Conservation (phyloP, 2,888 invertebrate species). For the Esperia sulphurella region DNA sequence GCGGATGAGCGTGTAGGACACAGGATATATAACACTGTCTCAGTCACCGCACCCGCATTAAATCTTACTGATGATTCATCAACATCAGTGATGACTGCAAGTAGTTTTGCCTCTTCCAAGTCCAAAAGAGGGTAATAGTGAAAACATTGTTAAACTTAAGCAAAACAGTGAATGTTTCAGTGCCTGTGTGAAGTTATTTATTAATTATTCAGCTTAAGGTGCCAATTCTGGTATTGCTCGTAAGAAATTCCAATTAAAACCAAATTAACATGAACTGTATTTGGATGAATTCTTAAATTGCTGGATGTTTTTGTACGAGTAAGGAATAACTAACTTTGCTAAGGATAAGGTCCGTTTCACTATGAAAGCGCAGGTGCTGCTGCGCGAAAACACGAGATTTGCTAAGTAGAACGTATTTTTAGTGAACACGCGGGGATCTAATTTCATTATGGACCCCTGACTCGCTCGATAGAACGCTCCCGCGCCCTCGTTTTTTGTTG, state of each 20-base stretch:
- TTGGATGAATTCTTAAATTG: slow-evolving; percentile 3
- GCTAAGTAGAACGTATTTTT: too few relatives aligned
- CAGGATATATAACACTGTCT: too few relatives aligned
- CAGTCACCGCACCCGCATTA: too few relatives aligned
- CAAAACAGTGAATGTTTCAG: slow-evolving; percentile 24
- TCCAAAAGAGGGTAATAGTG: neutral
- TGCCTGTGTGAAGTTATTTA: slow-evolving; percentile 19
- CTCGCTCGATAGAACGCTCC: too few relatives aligned
- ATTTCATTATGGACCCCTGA: too few relatives aligned
- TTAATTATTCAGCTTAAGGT: slow-evolving; percentile 35
- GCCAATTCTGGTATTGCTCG: slow-evolving; percentile 40
- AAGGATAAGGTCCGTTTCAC: neutral
- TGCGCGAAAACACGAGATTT: too few relatives aligned
- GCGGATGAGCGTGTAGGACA: too few relatives aligned
- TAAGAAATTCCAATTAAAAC: slow-evolving; percentile 21
- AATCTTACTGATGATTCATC: too few relatives aligned
- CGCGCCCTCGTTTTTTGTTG: too few relatives aligned
- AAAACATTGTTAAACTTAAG: neutral
- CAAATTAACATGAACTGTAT: neutral
- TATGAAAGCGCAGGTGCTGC: too few relatives aligned
- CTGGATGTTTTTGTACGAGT: slow-evolving; percentile 13
- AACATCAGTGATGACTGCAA: too few relatives aligned
- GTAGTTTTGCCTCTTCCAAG: slow-evolving; percentile 3
- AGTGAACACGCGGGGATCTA: too few relatives aligned
- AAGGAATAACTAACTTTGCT: slow-evolving; percentile 7